These are phyloP conservation scores for Pammene aurita DNA, from an alignment of 2,888 invertebrate genomes.

Conservation along the genomic window DNA sequence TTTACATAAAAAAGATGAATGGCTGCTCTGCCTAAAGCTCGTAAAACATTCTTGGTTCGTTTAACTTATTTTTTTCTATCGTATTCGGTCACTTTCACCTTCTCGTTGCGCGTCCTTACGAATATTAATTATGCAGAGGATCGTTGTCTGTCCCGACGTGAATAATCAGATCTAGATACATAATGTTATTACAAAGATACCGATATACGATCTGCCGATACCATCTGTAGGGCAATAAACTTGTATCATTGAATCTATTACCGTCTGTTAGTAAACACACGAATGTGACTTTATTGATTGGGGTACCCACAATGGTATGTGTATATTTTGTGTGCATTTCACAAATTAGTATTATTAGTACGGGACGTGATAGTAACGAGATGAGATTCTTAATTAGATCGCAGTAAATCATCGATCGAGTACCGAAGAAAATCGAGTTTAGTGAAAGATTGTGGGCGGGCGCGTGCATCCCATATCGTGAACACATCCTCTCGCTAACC, in stretches of 20 bases:
- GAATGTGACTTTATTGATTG: slow-evolving; percentile 38
- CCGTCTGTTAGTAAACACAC: slow-evolving; percentile 42
- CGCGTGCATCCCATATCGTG: slow-evolving; percentile 72
- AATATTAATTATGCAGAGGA: slow-evolving; percentile 70
- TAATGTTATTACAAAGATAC: slow-evolving; percentile 65
- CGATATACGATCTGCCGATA: slow-evolving; percentile 55
- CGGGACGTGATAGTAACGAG: slow-evolving; percentile 57
- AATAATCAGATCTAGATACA: slow-evolving; percentile 72
- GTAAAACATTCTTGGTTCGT: slow-evolving; percentile 73
- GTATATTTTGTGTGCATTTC: slow-evolving; percentile 2
- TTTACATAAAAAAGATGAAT: slow-evolving; percentile 83
- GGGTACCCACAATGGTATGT: slow-evolving; percentile 10
- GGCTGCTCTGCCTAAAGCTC: slow-evolving; percentile 75
- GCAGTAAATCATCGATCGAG: slow-evolving; percentile 79
- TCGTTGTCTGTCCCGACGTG: slow-evolving; percentile 59
- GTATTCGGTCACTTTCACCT: slow-evolving; percentile 76
- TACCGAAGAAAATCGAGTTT: slow-evolving; percentile 71
- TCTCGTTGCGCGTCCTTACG: slow-evolving; percentile 59
- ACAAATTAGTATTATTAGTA: neutral
- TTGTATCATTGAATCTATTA: slow-evolving; percentile 46
- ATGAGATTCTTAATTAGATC: slow-evolving; percentile 76
- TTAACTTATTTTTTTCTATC: slow-evolving; percentile 74
- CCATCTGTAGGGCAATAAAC: slow-evolving; percentile 52
- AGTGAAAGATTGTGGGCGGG: slow-evolving; percentile 78
- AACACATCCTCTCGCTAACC: slow-evolving; percentile 73